Percentiles rank a stretch among this genome's conserved stretches.
These are phyloP conservation scores for Hemicrepidius hirtus DNA, from an alignment of 2,888 invertebrate species.

Conservation along the genomic window DNA sequence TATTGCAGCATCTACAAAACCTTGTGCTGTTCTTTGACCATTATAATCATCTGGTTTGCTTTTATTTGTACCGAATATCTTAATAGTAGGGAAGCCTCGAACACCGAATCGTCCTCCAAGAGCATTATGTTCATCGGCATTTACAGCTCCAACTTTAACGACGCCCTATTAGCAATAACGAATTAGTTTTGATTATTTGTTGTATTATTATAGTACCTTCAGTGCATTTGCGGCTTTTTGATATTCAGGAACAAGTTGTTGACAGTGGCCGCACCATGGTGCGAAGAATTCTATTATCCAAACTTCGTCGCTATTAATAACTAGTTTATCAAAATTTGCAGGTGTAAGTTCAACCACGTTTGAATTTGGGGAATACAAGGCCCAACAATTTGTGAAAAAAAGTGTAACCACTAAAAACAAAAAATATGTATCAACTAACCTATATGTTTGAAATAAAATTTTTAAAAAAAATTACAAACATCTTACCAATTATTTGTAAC, in stretches of 20 bases:
- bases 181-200: not conserved
- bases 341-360: slow-evolving; percentile 92
- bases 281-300: slow-evolving; percentile 98
- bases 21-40: slow-evolving; percentile 90
- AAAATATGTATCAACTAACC: slow-evolving; percentile 2
- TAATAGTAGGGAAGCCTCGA: slow-evolving; percentile 96
- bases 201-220: slow-evolving; percentile 77
- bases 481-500: slow-evolving; percentile 26
- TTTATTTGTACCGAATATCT: slow-evolving; percentile 92
- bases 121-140: slow-evolving; percentile 92
- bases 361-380: slow-evolving; percentile 81
- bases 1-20: slow-evolving; percentile 89
- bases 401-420: slow-evolving; percentile 45
- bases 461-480: not conserved
- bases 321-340: slow-evolving; percentile 89
- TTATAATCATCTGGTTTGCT: slow-evolving; percentile 88
- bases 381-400: slow-evolving; percentile 67
- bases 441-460: not conserved
- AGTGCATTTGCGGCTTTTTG: slow-evolving; percentile 94
- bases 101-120: slow-evolving; percentile 88
- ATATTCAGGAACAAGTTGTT: slow-evolving; percentile 93
- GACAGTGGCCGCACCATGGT: slow-evolving; percentile 97
- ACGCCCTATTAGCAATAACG: slow-evolving; percentile 80
- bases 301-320: slow-evolving; percentile 87
- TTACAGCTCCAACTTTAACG: slow-evolving; percentile 94